Base-by-base conservation (phyloP, 35 echinoderm and acorn worm genomes). In the Apostichopus japonicus region DNA sequence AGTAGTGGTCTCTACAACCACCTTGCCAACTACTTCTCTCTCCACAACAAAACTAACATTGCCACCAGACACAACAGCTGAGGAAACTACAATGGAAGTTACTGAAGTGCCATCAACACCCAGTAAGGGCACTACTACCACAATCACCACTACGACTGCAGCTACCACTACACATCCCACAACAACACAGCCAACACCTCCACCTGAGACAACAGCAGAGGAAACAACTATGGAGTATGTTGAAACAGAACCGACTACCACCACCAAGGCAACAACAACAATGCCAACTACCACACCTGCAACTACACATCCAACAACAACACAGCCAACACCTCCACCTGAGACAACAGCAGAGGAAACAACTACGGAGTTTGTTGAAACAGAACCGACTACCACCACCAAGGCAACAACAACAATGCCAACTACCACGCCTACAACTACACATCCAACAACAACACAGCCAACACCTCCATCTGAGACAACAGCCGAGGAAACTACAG, bases 161-260 rank as follows among this genome's bases (percentile, higher is more conserved):
- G 11, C 56, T 10, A 57, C 21, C 1, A 82, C 56, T 62, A 17
- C 63, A 3, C n/a, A 52, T 67, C 53, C 91, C 21, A 92, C 24
- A 84, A 71, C 79, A 27, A 16, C 52, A 80, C 6, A 21, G 9
- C 14, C 91, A 83, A 82, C 91, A 65, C 16, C 78, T 3, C 55
- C 58, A 82, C 72, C 72, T 78, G 62, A n/a, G 16, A 92, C 91
- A 14, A 54, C 73, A 73, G 59, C 59, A 33, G 86, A 88, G 62
- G 86, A 71, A 71, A 71, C 86, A 8, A 87, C 84, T 61, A 80
- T 0, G 6, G 83, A 86, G 2, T 15, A 7, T n/a, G 53, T 55
- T 55, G 51, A 57, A 91, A 78, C 90, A 17, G 25, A 24, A 76
- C 65, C 51, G 0, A 5, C 88, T 51, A 77, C 88, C 0, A 90